Evolutionary conservation across 2,888 invertebrate species (phyloP).

Genomic region (Eupithecia vulgata): DNA sequence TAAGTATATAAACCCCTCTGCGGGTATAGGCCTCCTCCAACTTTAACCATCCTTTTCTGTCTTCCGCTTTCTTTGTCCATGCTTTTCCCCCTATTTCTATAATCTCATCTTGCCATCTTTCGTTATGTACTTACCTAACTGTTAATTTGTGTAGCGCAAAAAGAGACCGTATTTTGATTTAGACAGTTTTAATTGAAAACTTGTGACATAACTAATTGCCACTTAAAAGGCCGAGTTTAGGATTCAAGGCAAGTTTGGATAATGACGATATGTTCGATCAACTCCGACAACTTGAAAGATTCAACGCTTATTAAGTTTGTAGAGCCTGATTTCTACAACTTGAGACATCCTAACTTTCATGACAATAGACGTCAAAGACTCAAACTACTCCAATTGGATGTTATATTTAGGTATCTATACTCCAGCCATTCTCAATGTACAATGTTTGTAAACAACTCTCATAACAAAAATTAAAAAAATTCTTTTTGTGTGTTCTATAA

Average conservation of each 20-base stretch:
- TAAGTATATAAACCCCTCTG: no score
- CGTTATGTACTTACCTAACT: no score
- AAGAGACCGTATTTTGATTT: background rate
- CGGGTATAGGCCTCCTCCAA: no score
- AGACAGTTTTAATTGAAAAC: background rate
- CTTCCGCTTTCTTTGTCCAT: no score
- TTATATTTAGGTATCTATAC: constrained; percentile 50
- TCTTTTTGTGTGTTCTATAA: no score
- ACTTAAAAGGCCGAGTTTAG: background rate
- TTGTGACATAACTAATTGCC: constrained; percentile 1
- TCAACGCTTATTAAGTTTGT: constrained; percentile 36
- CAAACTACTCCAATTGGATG: constrained; percentile 48
- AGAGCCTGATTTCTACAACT: constrained; percentile 43
- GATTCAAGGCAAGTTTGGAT: constrained; percentile 3
- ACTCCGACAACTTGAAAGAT: constrained; percentile 35
- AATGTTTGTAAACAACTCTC: no score
- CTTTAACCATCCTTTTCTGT: no score
- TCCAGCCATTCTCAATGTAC: no score
- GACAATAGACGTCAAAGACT: constrained; percentile 44
- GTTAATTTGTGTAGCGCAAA: no score
- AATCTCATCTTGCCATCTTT: no score
- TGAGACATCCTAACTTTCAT: constrained; percentile 47
- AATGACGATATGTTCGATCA: constrained; percentile 12
- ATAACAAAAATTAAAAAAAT: no score
- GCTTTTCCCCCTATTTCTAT: no score